A percentile compares a stretch with the other conserved stretches of the same genome.
These are phyloP conservation scores for Vireo griseus DNA, from an alignment of 2,797 vertebrate genomes.

Conservation along the genomic window DNA sequence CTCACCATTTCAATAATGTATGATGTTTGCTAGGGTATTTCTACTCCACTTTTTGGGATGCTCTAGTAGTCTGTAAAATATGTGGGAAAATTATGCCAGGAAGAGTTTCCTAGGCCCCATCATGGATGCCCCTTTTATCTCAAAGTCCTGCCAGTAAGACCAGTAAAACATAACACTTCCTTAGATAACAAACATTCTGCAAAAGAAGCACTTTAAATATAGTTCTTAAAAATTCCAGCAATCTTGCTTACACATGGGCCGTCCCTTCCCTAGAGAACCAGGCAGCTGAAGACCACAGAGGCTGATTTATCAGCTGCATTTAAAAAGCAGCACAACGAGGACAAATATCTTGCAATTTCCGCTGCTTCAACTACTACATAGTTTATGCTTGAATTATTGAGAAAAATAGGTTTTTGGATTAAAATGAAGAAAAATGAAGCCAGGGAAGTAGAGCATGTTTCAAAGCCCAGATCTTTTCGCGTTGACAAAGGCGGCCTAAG, in stretches of 20 bases:
- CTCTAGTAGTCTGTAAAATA: constrained; percentile 74
- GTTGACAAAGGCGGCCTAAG: constrained; percentile 88
- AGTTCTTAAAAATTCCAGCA: constrained; percentile 77
- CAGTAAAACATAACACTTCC: constrained; percentile 79
- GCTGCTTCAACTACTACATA: constrained; percentile 80
- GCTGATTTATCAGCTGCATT: constrained; percentile 89
- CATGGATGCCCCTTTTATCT: constrained; percentile 78
- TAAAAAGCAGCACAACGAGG: constrained; percentile 76
- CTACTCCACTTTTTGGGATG: constrained; percentile 28
- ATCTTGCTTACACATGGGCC: constrained; percentile 68
- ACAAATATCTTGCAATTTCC: constrained; percentile 84
- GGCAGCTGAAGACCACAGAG: constrained; percentile 73
- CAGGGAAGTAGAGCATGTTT: constrained; percentile 87
- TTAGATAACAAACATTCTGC: constrained; percentile 72
- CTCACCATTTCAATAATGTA: not conserved
- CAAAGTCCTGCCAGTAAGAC: constrained; percentile 74
- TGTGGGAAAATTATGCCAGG: constrained; percentile 81
- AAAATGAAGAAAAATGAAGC: constrained; percentile 98
- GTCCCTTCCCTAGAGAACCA: constrained; percentile 78
- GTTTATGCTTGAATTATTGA: constrained; percentile 96
- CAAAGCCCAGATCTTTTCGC: constrained; percentile 84
- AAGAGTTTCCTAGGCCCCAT: constrained; percentile 57
- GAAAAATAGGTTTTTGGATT: constrained; percentile 94
- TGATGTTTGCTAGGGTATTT: not conserved
- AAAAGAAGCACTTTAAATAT: constrained; percentile 64